Conservation (phyloP, 2,797 vertebrate genomes). For the Cryptoblepharus egeriae region DNA sequence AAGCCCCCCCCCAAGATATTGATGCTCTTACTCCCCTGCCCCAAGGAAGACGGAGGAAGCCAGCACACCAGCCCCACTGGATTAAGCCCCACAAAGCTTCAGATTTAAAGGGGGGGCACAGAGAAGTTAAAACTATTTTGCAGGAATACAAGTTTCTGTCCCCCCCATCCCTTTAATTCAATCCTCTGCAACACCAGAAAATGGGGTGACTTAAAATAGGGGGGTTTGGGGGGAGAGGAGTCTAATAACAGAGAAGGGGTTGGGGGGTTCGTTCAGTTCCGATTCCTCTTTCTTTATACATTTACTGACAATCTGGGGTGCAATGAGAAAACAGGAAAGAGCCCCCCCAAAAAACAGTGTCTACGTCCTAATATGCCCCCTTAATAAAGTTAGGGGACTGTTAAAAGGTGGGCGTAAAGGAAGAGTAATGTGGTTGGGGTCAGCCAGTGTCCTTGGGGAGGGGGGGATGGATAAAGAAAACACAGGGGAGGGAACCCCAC, state of each 20-base stretch:
- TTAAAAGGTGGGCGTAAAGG: not conserved
- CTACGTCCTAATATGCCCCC: not conserved
- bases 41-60: no score
- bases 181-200: not conserved
- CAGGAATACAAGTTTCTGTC: not conserved
- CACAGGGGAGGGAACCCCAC: no score
- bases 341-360: not conserved
- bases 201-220: not conserved
- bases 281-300: not conserved
- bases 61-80: not conserved
- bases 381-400: not conserved
- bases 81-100: slow-evolving; percentile 21
- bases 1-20: not conserved
- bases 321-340: not conserved
- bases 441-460: no score
- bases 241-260: no score
- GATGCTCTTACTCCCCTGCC: not conserved
- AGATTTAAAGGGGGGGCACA: not conserved
- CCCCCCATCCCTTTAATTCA: not conserved
- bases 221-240: not conserved
- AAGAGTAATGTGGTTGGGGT: no score
- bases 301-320: not conserved
- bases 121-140: not conserved
- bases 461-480: no score
- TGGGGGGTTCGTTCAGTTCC: not conserved